These are phyloP conservation scores for Chironomus striatipennis DNA, from an alignment of 1,140 invertebrate genomes.

Conservation along the genomic window DNA sequence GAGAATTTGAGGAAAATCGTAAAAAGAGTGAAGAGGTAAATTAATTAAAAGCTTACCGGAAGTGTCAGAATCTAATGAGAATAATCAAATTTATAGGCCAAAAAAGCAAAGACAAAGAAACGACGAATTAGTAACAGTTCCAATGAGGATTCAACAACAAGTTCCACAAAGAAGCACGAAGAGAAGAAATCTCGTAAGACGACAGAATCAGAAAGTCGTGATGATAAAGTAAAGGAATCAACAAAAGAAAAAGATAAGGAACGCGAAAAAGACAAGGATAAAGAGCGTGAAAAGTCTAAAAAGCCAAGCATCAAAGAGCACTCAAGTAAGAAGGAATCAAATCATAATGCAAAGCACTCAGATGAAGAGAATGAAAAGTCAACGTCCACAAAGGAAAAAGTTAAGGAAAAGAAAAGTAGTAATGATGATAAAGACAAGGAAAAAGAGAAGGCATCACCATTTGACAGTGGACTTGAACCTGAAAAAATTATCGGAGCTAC, in stretches of 20 bases:
- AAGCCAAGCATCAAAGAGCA: not conserved
- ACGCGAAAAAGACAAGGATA: constrained; percentile 39
- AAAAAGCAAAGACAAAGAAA: constrained; percentile 25
- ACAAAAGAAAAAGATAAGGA: constrained; percentile 38
- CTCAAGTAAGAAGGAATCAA: not conserved
- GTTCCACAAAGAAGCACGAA: constrained; percentile 28
- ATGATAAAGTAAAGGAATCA: constrained; percentile 34
- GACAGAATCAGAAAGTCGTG: constrained; percentile 36
- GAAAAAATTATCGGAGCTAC: constrained; percentile 85
- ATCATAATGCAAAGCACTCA: constrained; percentile 25
- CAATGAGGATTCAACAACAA: constrained; percentile 1
- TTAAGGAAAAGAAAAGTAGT: constrained; percentile 41
- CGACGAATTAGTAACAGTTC: constrained; percentile 11
- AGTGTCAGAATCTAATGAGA: not conserved
- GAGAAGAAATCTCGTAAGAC: constrained; percentile 33
- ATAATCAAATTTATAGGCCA: not conserved
- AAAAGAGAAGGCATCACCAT: constrained; percentile 42
- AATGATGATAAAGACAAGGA: constrained; percentile 40
- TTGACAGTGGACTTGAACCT: constrained; percentile 81
- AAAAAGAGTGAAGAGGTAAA: constrained; percentile 51
- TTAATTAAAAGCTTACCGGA: not conserved
- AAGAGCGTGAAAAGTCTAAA: constrained; percentile 26
- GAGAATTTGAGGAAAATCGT: constrained; percentile 73
- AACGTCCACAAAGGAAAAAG: constrained; percentile 34
- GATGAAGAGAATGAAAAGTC: constrained; percentile 29